Evolutionary conservation across 2,797 vertebrate genomes (phyloP), one percentile per base, ranked within the genome.

Genomic region (Rhinichthys osculus): DNA sequence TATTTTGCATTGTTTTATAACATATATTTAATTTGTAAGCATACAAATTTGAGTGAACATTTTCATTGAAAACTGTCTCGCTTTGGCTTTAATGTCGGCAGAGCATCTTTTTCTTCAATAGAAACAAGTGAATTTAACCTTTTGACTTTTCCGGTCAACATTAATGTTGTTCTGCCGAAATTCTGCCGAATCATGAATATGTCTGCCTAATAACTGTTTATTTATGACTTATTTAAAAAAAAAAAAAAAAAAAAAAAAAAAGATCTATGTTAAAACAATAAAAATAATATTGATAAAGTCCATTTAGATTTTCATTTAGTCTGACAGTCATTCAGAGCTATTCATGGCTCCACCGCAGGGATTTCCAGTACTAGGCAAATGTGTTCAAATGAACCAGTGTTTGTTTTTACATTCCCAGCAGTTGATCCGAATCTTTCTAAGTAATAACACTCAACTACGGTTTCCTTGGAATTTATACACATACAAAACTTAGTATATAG

Each of bases 351-450:
- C 57, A 59, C 23, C 23, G 23, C 57, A n/a, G 23, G 62, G 11
- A 70, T n/a, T 10, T 40, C 54, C 44, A 70, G 23, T 30, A 30
- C 9, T 70, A 52, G 69, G 42, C 30, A 81, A 52, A 81, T 69
- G 44, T 52, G 62, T 33, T 67, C 40, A 80, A 30, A 27, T 50
- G 64, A 69, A 69, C 30, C 64, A 81, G 21, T 71, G 21, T 57
- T 81, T 81, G 16, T 71, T 81, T 69, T 66, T 52, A 47, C 30
- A 16, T 69, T 52, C 30, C 21, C 64, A 81, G 44, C 30, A 69
- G 64, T 14, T 81, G 19, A 69, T 52, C 44, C 1, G 0, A 81
- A 35, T 81, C 44, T 69, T 52, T 47, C 30, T 52, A 6, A 69
- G 17, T 69, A 81, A 80, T 33, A 54, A 19, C 64, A 59, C 35